Percentiles rank a stretch among this genome's conserved stretches.
These are phyloP conservation scores for Sinocyclocheilus anophthalmus DNA, from an alignment of 2,113 vertebrate genomes.

Conservation along the genomic window DNA sequence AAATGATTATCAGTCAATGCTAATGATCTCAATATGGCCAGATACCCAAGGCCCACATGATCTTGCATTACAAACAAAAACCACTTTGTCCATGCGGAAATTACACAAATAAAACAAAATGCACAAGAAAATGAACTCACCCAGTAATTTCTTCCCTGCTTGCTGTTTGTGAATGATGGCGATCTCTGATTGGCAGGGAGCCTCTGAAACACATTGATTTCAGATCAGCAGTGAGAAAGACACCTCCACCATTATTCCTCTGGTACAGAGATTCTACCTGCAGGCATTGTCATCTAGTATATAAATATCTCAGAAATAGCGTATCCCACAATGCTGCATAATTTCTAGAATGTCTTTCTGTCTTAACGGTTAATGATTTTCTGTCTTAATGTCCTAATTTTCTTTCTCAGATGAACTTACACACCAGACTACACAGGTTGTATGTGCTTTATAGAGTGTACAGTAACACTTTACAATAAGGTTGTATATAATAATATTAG, in stretches of 20 bases:
- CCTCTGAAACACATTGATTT: constrained; percentile 79
- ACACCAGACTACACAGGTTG: neutral
- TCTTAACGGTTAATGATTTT: neutral
- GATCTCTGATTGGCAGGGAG: constrained; percentile 91
- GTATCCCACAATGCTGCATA: neutral
- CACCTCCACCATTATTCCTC: neutral
- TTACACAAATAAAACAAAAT: neutral
- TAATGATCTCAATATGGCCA: too few species aligned
- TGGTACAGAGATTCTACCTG: neutral
- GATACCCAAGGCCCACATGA: neutral
- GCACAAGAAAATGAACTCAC: constrained; percentile 78
- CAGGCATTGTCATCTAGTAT: neutral
- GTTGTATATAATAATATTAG: too few species aligned
- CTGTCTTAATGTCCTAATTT: neutral
- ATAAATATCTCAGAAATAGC: neutral
- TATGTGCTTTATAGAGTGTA: too few species aligned
- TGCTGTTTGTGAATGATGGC: constrained; percentile 87
- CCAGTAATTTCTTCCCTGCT: constrained; percentile 86
- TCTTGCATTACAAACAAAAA: neutral
- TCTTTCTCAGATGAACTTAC: neutral
- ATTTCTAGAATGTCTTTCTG: neutral
- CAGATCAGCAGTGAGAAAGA: neutral
- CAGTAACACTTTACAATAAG: neutral
- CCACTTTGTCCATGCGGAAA: neutral
- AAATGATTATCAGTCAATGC: too few species aligned